phyloP scores from a whole-genome alignment of 2,888 invertebrate species.

The Himalopsyche kuldschensis region DNA sequence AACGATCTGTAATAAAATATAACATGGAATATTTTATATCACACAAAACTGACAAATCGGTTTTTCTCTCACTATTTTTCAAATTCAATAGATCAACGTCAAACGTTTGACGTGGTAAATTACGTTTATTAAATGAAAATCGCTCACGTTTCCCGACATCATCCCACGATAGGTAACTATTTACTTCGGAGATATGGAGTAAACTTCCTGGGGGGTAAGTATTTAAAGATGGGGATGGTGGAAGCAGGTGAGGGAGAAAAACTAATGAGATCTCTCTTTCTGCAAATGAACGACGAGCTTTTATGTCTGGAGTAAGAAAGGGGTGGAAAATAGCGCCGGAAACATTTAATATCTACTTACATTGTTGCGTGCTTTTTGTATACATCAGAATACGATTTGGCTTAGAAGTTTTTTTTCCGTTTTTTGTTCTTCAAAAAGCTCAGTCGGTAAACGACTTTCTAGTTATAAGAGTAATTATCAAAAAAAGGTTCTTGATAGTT shows the following conservation, averaged over 20 bases:
- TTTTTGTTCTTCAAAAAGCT: too few species aligned
- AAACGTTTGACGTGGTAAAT: too few species aligned
- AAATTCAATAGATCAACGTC: too few species aligned
- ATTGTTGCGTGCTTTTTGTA: background rate
- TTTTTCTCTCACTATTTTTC: too few species aligned
- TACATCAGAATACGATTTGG: too few species aligned
- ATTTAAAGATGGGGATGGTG: background rate
- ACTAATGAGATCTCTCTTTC: conserved; percentile 9
- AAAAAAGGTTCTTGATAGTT: too few species aligned
- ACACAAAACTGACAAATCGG: too few species aligned
- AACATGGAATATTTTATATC: too few species aligned
- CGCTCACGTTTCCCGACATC: background rate
- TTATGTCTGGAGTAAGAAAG: background rate
- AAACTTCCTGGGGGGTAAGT: background rate
- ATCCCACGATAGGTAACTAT: background rate
- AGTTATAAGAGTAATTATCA: too few species aligned
- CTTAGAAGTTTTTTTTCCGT: too few species aligned
- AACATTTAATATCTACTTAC: background rate
- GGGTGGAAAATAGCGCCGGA: background rate
- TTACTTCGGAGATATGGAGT: background rate
- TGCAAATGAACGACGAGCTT: background rate
- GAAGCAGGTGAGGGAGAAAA: background rate
- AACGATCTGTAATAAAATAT: too few species aligned
- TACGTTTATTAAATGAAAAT: background rate
- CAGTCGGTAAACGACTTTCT: too few species aligned